Percentiles rank a stretch among this genome's conserved stretches.
phyloP scores from a whole-genome alignment of 1,140 invertebrate species.

The Temnothorax longispinosus region DNA sequence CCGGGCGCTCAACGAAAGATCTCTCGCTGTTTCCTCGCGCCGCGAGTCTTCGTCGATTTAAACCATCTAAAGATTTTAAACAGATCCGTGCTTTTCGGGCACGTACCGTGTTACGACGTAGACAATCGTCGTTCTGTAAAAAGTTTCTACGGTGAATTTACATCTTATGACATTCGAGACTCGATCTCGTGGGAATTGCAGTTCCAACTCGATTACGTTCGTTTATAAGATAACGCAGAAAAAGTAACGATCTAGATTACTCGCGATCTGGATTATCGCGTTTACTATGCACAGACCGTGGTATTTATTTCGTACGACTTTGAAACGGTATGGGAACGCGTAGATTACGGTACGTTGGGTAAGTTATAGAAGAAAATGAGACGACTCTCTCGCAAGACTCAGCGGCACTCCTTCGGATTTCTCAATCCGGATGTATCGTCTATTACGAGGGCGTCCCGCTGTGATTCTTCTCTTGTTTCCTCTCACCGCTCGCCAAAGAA shows the following conservation, averaged over 20 bases:
- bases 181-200: neutral
- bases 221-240: neutral
- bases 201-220: neutral
- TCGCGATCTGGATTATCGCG: neutral
- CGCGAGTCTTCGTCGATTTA: neutral
- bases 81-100: neutral
- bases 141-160: neutral
- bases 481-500: neutral
- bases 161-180: neutral
- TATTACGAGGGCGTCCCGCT: conserved; percentile 59
- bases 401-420: conserved; percentile 66
- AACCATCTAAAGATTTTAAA: neutral
- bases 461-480: conserved; percentile 38
- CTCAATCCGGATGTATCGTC: conserved; percentile 71
- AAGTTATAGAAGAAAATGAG: conserved; percentile 35
- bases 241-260: neutral
- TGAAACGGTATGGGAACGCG: neutral
- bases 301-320: neutral
- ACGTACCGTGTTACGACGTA: neutral
- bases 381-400: conserved; percentile 42
- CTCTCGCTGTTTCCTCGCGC: neutral
- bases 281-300: neutral
- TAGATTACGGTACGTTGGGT: conserved; percentile 1
- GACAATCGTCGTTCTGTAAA: neutral
- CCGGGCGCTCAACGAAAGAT: neutral